Percentiles rank a stretch among this genome's conserved stretches.
Conservation (phyloP, 2,888 invertebrate genomes). For the Callyntrura sp. region DNA sequence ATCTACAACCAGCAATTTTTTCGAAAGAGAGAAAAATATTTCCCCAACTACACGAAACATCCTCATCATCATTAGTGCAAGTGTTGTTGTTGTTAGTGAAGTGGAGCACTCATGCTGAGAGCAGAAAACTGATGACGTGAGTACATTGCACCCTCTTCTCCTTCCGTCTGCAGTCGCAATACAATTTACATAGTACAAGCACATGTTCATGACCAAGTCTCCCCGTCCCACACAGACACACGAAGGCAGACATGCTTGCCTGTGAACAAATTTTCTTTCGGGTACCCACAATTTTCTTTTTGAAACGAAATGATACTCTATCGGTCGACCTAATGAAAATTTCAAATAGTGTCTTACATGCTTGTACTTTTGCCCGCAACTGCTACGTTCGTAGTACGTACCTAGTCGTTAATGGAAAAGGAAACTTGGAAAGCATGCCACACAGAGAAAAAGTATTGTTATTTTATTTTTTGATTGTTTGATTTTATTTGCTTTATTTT, state of each 20-base stretch:
- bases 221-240: too few species aligned
- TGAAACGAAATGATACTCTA: background rate
- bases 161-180: background rate
- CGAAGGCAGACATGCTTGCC: background rate
- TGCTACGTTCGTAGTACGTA: too few species aligned
- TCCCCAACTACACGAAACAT: background rate
- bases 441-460: too few species aligned
- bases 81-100: too few species aligned
- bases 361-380: too few species aligned
- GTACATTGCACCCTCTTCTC: slow-evolving; percentile 3
- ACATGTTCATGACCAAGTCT: too few species aligned
- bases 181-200: too few species aligned
- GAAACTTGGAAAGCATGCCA: too few species aligned
- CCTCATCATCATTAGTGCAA: slow-evolving; percentile 11
- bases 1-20: too few species aligned
- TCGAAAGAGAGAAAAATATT: background rate
- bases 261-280: slow-evolving; percentile 9
- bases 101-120: background rate
- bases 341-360: background rate
- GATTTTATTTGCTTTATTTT: background rate
- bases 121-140: background rate
- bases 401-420: too few species aligned
- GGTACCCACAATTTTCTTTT: background rate
- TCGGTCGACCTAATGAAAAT: background rate
- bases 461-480: background rate